These are phyloP conservation scores for Chelidonichthys spinosus DNA, from an alignment of 2,797 vertebrate genomes.

Conservation along the genomic window DNA sequence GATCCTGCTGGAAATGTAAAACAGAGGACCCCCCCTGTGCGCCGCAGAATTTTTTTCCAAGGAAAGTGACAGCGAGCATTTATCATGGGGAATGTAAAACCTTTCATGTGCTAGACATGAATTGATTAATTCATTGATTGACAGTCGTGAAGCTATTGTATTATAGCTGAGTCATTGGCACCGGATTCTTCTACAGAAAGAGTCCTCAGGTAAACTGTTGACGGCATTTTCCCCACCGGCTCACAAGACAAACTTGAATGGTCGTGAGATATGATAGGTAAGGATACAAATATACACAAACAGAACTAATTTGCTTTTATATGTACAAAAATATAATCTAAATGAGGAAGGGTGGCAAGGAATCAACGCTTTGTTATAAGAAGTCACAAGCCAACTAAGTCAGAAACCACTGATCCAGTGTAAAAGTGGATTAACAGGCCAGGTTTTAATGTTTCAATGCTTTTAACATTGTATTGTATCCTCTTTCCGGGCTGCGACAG, in stretches of 20 bases:
- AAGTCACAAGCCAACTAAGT: not conserved
- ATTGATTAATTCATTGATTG: constrained; percentile 46
- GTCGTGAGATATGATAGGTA: not conserved
- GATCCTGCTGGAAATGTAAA: constrained; percentile 35
- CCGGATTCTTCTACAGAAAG: constrained; percentile 17
- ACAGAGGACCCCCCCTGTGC: constrained; percentile 26
- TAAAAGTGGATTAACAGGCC: not conserved
- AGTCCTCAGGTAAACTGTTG: constrained; percentile 14
- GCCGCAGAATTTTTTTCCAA: constrained; percentile 5
- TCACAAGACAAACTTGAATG: not conserved
- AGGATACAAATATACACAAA: not conserved
- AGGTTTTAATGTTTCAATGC: not conserved
- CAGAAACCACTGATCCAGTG: constrained; percentile 2
- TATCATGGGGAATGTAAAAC: constrained; percentile 35
- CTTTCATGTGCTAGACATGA: constrained; percentile 36
- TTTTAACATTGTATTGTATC: not conserved
- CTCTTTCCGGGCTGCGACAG: not conserved
- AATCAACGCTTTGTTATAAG: not conserved
- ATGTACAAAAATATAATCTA: not conserved
- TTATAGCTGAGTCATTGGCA: constrained; percentile 10
- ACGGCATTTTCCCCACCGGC: not conserved
- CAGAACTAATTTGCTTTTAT: not conserved
- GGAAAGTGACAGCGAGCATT: constrained; percentile 44
- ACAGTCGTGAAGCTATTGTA: constrained; percentile 15
- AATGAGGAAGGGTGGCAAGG: not conserved